Evolutionary conservation across 2,888 invertebrate genomes (phyloP), one percentile per base, ranked within the genome.

Genomic region (Campopleginae sp.): DNA sequence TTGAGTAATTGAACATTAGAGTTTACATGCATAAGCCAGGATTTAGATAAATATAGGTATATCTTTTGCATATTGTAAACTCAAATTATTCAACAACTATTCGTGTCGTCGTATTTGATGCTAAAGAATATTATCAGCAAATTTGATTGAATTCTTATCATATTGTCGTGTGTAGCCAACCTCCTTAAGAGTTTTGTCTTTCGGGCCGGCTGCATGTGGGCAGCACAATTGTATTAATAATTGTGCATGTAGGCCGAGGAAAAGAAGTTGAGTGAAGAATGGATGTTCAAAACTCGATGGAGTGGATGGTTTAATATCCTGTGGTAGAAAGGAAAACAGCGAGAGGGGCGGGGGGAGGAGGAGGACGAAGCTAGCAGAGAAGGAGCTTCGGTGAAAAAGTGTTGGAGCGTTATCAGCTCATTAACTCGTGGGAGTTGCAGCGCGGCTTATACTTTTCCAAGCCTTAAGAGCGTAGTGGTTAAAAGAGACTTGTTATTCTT

Each of bases 371-470:
- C 10, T 48, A 51, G 54, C 3, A 66, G 23, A 38, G 42, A 46
- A n/a, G 61, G 51, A 12, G 66, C 63, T 80, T 70, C 31, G 54
- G 54, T 75, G 65, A 82, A 79, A 79, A 82, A 79, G 75, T 85
- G 79, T 82, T 48, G 71, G 75, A 79, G 82, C 78, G 65, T 85
- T 85, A 82, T 75, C 79, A 79, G 82, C 79, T 85, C 85, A 85
- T 85, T 82, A 82, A 85, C 79, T 54, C 63, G 61, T n/a, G 38
- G 38, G 70, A 65, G 54, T 81, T 54, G 38, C 23, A 44, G 51
- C 33, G 17, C 23, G 33, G 48, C 38, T 70, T 78, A 74, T 58
- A 71, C 38, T 71, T 38, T 23, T 38, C 48, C 51, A 63, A 66
- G 19, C 48, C 82, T 65, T 31, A 33, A 75, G 70, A 38, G 70